Evolutionary conservation across 2,888 invertebrate genomes (phyloP).

Genomic region (Netelia melanura): DNA sequence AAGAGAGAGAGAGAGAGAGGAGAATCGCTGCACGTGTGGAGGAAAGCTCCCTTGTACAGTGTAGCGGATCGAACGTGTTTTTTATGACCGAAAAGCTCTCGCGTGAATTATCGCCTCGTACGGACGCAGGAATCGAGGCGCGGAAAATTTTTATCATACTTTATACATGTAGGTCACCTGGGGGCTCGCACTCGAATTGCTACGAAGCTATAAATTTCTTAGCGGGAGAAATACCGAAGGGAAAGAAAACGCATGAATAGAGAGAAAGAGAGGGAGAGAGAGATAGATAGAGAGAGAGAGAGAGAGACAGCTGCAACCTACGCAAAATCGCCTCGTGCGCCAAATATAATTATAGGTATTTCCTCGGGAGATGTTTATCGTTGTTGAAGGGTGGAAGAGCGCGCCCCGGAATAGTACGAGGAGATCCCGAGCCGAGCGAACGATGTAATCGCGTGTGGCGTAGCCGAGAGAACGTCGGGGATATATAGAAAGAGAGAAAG

Average conservation of each 20-base stretch:
- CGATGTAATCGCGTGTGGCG: conserved; percentile 56
- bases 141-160: conserved; percentile 38
- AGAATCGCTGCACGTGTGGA: conserved; percentile 10
- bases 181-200: conserved; percentile 28
- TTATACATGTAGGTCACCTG: conserved; percentile 47
- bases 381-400: conserved; percentile 35
- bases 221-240: conserved; percentile 20
- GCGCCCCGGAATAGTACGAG: conserved; percentile 26
- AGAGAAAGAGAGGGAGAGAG: conserved; percentile 28
- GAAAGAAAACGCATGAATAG: conserved; percentile 44
- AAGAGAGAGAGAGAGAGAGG: background rate
- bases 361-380: conserved; percentile 37
- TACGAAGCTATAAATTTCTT: conserved; percentile 36
- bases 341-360: conserved; percentile 52
- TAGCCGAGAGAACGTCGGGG: conserved; percentile 25
- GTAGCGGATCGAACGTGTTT: conserved; percentile 20
- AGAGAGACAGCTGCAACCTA: background rate
- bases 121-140: conserved; percentile 8
- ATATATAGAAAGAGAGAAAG: background rate
- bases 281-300: conserved; percentile 7
- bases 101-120: conserved; percentile 11
- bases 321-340: conserved; percentile 35
- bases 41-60: background rate
- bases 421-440: conserved; percentile 37
- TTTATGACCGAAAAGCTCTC: conserved; percentile 35